Evolutionary conservation across 2,113 vertebrate species (phyloP).

Genomic region (Zosterops lateralis): DNA sequence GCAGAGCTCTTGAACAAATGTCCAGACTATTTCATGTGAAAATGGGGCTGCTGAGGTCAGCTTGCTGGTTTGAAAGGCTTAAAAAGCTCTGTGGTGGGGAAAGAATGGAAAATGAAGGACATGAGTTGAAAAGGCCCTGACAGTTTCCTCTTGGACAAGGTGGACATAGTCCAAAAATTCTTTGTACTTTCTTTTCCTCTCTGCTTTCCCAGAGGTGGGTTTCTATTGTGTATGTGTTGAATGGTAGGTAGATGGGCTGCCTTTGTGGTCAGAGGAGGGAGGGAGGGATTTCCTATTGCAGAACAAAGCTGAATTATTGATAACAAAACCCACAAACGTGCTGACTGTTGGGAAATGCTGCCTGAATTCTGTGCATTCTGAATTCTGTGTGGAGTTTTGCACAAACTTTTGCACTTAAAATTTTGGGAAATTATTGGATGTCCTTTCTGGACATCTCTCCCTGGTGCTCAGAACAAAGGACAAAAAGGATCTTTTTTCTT

Average conservation of each 20-base stretch:
- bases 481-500: not conserved
- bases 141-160: constrained; percentile 28
- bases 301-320: constrained; percentile 26
- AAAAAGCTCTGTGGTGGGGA: not conserved
- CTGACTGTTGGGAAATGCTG: not conserved
- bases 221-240: constrained; percentile 52
- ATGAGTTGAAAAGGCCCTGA: not conserved
- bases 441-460: not conserved
- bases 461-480: not conserved
- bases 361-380: not conserved
- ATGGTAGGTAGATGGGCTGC: constrained; percentile 24
- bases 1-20: not conserved
- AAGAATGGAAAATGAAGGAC: constrained; percentile 30
- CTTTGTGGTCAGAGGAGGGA: not conserved
- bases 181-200: constrained; percentile 54
- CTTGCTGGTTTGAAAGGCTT: not conserved
- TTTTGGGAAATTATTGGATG: not conserved
- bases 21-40: not conserved
- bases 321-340: not conserved
- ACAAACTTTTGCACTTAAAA: not conserved
- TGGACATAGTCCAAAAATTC: constrained; percentile 30
- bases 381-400: not conserved
- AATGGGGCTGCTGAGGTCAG: not conserved
- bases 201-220: constrained; percentile 28
- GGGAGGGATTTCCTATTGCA: constrained; percentile 41